Conservation (phyloP, 2,888 invertebrate genomes). For the Aporophyla lueneburgensis region DNA sequence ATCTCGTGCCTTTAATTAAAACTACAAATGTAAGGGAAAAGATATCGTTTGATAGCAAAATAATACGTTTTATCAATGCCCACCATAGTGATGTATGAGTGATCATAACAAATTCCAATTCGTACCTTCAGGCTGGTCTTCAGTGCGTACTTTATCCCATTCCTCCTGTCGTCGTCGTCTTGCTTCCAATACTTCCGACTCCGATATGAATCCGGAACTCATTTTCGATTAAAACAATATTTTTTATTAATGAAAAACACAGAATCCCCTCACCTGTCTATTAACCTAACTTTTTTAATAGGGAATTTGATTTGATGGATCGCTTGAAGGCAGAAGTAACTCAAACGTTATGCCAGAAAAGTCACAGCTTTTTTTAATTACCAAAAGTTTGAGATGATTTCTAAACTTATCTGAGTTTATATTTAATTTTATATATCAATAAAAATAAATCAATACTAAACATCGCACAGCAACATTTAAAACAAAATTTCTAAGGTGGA, state of each 20-base stretch:
- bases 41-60: conserved; percentile 37
- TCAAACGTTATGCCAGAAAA: conserved; percentile 6
- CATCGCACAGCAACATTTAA: too few relatives aligned
- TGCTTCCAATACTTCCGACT: conserved; percentile 96
- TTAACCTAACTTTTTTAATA: conserved; percentile 63
- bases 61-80: conserved; percentile 50
- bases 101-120: conserved; percentile 49
- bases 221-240: conserved; percentile 83
- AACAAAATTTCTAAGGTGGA: not conserved
- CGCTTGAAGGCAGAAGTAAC: conserved; percentile 33
- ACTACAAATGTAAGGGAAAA: not conserved
- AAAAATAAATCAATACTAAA: not conserved
- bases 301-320: conserved; percentile 36
- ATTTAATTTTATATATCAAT: too few relatives aligned
- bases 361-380: not conserved
- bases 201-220: conserved; percentile 98
- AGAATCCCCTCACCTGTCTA: conserved; percentile 25
- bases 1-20: conserved; percentile 3
- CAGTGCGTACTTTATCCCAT: conserved; percentile 98
- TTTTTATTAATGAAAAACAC: conserved; percentile 45
- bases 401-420: too few relatives aligned
- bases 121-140: conserved; percentile 97
- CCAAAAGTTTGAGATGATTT: not conserved
- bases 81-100: conserved; percentile 39
- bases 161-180: conserved; percentile 96